Evolutionary conservation across 1,140 invertebrate species (phyloP), one percentile per base, ranked within the genome.

Genomic region (Melipona quadrifasciata): DNA sequence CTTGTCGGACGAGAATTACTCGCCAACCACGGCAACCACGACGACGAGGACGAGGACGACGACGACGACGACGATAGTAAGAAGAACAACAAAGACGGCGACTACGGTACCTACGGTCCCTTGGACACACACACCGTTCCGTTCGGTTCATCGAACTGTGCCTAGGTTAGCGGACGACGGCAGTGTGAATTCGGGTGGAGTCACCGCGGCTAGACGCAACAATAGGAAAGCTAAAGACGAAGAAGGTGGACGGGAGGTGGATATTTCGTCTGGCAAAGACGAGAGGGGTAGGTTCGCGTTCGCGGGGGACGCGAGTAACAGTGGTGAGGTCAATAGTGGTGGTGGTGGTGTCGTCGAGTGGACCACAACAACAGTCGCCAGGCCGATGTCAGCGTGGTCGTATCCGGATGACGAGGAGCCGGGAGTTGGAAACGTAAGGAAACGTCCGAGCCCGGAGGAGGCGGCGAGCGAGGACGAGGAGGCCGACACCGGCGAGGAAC

Each of bases 371-470:
- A 91, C 91, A 93, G 91, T 91, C 86, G 84, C 92, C 91, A 92
- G 85, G 93, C 93, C 93, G 93, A 94, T 94, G 93, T 93, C 93
- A 92, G 90, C 92, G 88, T 90, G 90, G 90, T 93, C 92, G 91
- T 91, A 91, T 89, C 86, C 92, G 84, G 89, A 89, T 80, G 90
- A 90, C 73, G 90, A 91, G 89, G 91, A 89, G 92, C 87, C 90
- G 91, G 93, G 92, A 88, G 92, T 89, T 90, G 92, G 90, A 92
- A 90, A 87, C 84, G 79, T 90, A 86, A 91, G 85, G 84, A 92
- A 90, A 89, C 90, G 90, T 84, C 90, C 90, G 86, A 89, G 87
- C 87, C 88, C 90, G 82, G 86, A 82, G 53, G 86, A 84, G 88
- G 76, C 73, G 34, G 74, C 71, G 74, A 75, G 65, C 14, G 75